Percentiles rank a stretch among this genome's conserved stretches.
Evolutionary conservation across 2,888 invertebrate species (phyloP).

Genomic region (Bombyx huttoni): DNA sequence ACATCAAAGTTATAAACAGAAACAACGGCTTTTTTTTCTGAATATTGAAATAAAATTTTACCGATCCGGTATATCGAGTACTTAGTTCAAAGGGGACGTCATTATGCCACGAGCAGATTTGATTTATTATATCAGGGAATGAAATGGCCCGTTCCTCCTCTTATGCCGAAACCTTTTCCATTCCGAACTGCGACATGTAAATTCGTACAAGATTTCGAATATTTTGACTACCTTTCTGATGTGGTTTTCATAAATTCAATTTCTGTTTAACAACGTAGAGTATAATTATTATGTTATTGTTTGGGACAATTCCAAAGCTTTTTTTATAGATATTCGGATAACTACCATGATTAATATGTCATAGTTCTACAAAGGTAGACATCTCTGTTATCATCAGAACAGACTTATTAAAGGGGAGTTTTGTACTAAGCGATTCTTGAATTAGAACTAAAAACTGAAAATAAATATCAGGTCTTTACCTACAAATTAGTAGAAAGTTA

Average conservation of each 20-base stretch:
- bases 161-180: conserved; percentile 25
- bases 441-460: no score
- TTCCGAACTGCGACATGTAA: conserved; percentile 21
- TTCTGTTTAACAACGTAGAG: neutral
- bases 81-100: conserved; percentile 18
- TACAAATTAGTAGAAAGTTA: no score
- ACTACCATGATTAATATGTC: no score
- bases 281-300: neutral
- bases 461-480: no score
- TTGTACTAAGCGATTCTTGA: no score
- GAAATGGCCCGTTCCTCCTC: conserved; percentile 18
- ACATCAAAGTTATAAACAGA: neutral
- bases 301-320: neutral
- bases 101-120: conserved; percentile 24
- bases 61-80: conserved; percentile 17
- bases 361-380: no score
- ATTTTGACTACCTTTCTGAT: conserved; percentile 2
- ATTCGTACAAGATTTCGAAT: conserved; percentile 22
- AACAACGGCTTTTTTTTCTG: neutral
- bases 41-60: conserved; percentile 11
- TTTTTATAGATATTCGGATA: neutral
- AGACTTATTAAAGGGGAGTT: no score
- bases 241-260: neutral
- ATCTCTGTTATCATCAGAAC: no score
- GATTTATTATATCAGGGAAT: conserved; percentile 32